phyloP scores from a whole-genome alignment of 2,888 invertebrate species.

The Campopleginae sp. region DNA sequence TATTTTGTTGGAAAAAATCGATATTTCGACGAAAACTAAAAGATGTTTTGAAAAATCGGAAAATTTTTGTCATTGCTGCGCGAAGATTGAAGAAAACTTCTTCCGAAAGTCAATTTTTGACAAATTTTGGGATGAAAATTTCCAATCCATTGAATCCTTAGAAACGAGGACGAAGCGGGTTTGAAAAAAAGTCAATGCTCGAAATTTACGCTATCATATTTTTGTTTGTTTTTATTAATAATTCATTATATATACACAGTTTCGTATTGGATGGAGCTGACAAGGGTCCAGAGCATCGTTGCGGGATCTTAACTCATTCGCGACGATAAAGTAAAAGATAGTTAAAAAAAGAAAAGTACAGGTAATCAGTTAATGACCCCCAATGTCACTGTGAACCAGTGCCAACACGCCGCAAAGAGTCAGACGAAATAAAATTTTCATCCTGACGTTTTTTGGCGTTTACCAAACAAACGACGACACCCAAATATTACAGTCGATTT shows the following conservation, averaged over 20 bases:
- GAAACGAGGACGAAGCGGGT: not conserved
- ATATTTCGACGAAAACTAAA: too few relatives aligned
- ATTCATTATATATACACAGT: slow-evolving; percentile 79
- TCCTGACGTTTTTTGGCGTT: slow-evolving; percentile 61
- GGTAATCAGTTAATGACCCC: slow-evolving; percentile 72
- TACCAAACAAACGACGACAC: slow-evolving; percentile 66
- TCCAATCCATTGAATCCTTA: too few relatives aligned
- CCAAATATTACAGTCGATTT: slow-evolving; percentile 36
- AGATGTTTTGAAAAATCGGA: too few relatives aligned
- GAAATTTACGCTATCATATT: slow-evolving; percentile 67
- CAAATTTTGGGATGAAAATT: too few relatives aligned
- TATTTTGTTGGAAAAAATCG: too few relatives aligned
- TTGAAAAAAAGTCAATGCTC: slow-evolving; percentile 5
- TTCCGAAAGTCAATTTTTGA: too few relatives aligned
- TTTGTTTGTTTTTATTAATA: slow-evolving; percentile 73
- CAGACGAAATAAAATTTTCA: slow-evolving; percentile 43
- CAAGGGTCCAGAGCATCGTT: slow-evolving; percentile 83
- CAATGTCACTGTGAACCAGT: slow-evolving; percentile 83
- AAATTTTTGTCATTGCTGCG: too few relatives aligned
- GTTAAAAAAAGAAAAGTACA: slow-evolving; percentile 70
- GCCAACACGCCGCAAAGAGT: slow-evolving; percentile 73
- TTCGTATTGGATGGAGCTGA: slow-evolving; percentile 76
- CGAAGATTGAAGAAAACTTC: too few relatives aligned
- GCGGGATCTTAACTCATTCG: slow-evolving; percentile 70
- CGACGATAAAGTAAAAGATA: slow-evolving; percentile 60